phyloP scores from a whole-genome alignment of 2,888 invertebrate genomes.

The Acrobeloides nanus region DNA sequence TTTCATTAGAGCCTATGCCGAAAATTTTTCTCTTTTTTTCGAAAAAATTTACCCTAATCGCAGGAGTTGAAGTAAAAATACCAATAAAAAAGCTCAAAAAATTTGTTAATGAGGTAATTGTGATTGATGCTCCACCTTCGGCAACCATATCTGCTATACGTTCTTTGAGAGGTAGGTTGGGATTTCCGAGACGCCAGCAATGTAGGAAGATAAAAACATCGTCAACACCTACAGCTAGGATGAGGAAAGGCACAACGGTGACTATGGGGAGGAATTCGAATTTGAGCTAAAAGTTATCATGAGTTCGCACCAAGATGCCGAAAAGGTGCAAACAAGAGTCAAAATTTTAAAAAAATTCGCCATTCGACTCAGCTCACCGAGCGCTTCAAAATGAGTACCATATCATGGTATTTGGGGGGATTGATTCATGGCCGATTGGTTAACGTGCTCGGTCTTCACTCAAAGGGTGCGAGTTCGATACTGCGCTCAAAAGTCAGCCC shows the following conservation, averaged over 20 bases:
- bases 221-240: slow-evolving; percentile 52
- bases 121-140: slow-evolving; percentile 51
- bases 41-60: slow-evolving; percentile 34
- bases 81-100: slow-evolving; percentile 50
- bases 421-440: no score
- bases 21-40: no score
- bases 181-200: slow-evolving; percentile 44
- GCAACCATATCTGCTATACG: slow-evolving; percentile 45
- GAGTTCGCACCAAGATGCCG: no score
- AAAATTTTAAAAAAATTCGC: no score
- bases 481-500: no score
- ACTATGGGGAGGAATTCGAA: slow-evolving; percentile 52
- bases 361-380: no score
- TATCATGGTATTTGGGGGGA: no score
- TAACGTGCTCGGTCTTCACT: no score
- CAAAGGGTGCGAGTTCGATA: no score
- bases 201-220: slow-evolving; percentile 53
- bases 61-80: slow-evolving; percentile 51
- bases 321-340: no score
- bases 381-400: no score
- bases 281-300: slow-evolving; percentile 30
- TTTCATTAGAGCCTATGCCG: no score
- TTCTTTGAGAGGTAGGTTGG: slow-evolving; percentile 21
- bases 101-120: slow-evolving; percentile 52
- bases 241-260: slow-evolving; percentile 51